Evolutionary conservation across 2,888 invertebrate genomes (phyloP), one percentile per base, ranked within the genome.

Genomic region (Acleris cristana): DNA sequence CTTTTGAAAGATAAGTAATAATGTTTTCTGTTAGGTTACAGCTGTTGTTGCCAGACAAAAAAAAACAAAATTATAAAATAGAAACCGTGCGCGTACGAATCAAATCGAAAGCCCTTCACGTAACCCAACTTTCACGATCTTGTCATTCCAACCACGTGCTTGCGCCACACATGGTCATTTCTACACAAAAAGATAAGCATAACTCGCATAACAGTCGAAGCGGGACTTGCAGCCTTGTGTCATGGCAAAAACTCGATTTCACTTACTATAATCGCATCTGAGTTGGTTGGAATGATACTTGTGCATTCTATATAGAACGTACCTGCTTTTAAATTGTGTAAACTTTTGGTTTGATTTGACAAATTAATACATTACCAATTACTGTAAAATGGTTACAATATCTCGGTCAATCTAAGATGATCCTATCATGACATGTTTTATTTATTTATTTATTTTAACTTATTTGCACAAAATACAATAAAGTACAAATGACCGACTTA

Each of bases 71-170:
- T 58, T 61, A 48, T n/a, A 44, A 23, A 67, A 23, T 62, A 52
- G 52, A 44, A 21, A 64, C 18, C 55, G 64, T 52, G 64, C 63
- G 54, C 49, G 73, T 67, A 74, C 53, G 76, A 80, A 83, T 79
- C 74, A 81, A 84, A 84, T 79, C 74, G 82, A 84, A 84, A 83
- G 81, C 83, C 83, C 82, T 81, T 77, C 71, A 74, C 76, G 77
- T 76, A 83, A 79, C 76, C 73, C 73, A 72, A 86, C 91, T 91
- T 90, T 92, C 91, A 83, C 86, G 77, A 80, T 80, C 79, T 81
- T 81, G 78, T 76, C 74, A 90, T 86, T 83, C 86, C 59, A 72
- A 74, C 76, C 88, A 89, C 88, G 88, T 82, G 83, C 79, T 81
- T 79, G 73, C 79, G 77, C 79, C 83, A 84, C 79, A 76, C 79